These are phyloP conservation scores for Heliconius cydno DNA, from an alignment of 2,888 invertebrate genomes.

Conservation along the genomic window DNA sequence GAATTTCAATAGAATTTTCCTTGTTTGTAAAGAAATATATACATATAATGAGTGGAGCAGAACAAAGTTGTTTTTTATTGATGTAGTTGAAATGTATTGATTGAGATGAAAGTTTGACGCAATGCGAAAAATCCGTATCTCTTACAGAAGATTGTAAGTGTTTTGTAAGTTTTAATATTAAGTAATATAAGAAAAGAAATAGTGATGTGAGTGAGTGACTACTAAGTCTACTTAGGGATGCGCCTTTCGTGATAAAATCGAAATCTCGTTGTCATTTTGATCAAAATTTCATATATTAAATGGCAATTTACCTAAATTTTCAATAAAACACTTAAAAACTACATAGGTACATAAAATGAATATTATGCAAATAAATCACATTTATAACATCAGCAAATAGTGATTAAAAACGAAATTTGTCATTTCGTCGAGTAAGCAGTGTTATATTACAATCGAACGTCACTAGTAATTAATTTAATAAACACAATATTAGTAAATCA, in stretches of 20 bases:
- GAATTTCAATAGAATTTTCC: slow-evolving; percentile 35
- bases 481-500: background rate
- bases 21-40: slow-evolving; percentile 21
- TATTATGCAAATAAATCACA: background rate
- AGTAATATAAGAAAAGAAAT: too few species aligned
- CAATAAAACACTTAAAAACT: background rate
- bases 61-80: background rate
- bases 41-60: background rate
- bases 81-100: background rate
- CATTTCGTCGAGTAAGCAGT: background rate
- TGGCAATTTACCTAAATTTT: background rate
- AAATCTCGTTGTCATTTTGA: too few species aligned
- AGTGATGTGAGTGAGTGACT: too few species aligned
- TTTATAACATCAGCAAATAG: background rate
- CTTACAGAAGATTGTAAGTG: background rate
- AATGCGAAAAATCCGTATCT: background rate
- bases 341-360: background rate
- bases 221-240: too few species aligned
- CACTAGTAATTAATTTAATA: slow-evolving; percentile 5
- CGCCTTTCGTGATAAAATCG: too few species aligned
- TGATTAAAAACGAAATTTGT: background rate
- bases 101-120: slow-evolving; percentile 5
- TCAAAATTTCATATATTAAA: too few species aligned
- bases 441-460: background rate
- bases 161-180: too few species aligned